Percentiles rank a stretch among this genome's conserved stretches.
Conservation (phyloP, 2,888 invertebrate genomes). For the Acanthoscelides obtectus region DNA sequence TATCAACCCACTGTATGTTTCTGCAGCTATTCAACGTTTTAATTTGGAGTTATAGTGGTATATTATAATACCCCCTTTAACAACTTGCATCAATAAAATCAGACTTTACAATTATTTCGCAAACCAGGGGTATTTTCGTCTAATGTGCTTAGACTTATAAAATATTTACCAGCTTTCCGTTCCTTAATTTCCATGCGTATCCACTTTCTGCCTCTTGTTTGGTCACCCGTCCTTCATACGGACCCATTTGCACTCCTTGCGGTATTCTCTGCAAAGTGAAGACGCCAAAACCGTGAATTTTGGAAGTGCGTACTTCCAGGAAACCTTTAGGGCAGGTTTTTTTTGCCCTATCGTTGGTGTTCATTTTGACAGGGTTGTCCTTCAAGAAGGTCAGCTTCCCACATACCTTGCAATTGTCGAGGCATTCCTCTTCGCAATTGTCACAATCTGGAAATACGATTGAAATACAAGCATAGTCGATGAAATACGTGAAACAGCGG, state of each 20-base stretch:
- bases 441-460: constrained; percentile 21
- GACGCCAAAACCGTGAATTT: constrained; percentile 29
- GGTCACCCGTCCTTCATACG: constrained; percentile 27
- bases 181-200: constrained; percentile 27
- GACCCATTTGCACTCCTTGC: constrained; percentile 28
- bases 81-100: too few species aligned
- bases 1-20: too few species aligned
- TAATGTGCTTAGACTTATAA: constrained; percentile 1
- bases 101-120: too few species aligned
- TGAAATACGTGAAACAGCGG: background rate
- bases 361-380: constrained; percentile 19
- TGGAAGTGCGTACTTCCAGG: constrained; percentile 22
- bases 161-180: constrained; percentile 20
- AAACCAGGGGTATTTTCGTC: too few species aligned
- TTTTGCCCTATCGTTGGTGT: constrained; percentile 23
- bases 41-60: too few species aligned
- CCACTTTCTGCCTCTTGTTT: constrained; percentile 18
- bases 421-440: constrained; percentile 21
- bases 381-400: constrained; percentile 20
- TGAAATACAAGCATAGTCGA: background rate
- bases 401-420: constrained; percentile 25
- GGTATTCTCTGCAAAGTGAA: constrained; percentile 22
- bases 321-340: constrained; percentile 25
- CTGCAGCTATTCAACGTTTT: too few species aligned
- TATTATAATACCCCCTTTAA: too few species aligned